Conservation (phyloP, 2,888 invertebrate genomes). For the Periphyllus acericola region DNA sequence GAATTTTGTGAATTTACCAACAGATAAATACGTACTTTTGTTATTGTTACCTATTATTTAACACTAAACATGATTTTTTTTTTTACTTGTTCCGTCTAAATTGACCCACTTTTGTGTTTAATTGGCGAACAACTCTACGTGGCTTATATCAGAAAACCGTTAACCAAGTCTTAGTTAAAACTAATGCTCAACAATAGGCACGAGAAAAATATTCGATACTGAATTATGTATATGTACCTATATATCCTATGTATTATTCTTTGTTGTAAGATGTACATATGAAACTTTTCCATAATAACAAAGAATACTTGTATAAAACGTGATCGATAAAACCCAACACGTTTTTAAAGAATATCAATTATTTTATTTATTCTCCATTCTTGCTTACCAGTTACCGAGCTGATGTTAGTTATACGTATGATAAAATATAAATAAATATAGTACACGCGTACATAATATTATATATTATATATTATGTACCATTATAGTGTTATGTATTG, state of each 20-base stretch:
- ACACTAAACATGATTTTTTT: neutral
- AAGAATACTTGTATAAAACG: constrained; percentile 36
- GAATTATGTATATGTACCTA: constrained; percentile 48
- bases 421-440: neutral
- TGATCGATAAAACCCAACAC: neutral
- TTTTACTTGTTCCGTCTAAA: neutral
- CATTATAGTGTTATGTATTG: too few relatives aligned
- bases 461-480: too few relatives aligned
- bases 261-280: constrained; percentile 24
- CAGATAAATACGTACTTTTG: neutral
- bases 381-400: neutral
- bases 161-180: neutral
- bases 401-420: neutral
- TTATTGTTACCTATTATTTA: neutral
- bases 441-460: neutral
- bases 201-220: constrained; percentile 16
- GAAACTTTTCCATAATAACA: neutral
- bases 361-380: neutral
- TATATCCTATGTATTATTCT: constrained; percentile 36
- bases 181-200: neutral
- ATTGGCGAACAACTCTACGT: neutral
- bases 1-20: neutral
- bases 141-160: neutral
- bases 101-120: neutral
- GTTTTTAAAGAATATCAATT: constrained; percentile 7